A percentile compares a stretch with the other conserved stretches of the same genome.
These are phyloP conservation scores for Macrobrachium nipponense DNA, from an alignment of 1,140 invertebrate genomes.

Conservation along the genomic window DNA sequence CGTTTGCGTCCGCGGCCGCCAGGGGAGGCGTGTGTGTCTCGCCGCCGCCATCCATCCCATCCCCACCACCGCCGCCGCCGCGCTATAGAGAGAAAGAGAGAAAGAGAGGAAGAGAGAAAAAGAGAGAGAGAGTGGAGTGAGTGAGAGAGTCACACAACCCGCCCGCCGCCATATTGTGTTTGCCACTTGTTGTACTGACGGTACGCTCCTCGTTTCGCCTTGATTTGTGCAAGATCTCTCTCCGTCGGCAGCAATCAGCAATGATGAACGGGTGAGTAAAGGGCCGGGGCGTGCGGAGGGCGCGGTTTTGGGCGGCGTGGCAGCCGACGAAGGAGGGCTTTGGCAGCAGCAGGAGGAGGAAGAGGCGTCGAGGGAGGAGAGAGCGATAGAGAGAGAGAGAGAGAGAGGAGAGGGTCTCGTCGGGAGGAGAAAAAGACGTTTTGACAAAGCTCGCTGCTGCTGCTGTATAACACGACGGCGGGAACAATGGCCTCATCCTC, in stretches of 20 bases:
- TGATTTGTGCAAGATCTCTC: constrained; percentile 54
- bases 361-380: background rate
- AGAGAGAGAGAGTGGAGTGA: background rate
- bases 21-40: constrained; percentile 17
- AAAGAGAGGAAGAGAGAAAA: no score
- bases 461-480: constrained; percentile 33
- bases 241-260: constrained; percentile 34
- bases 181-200: constrained; percentile 55
- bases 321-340: no score
- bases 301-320: no score
- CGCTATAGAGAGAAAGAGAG: no score
- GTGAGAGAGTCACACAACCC: background rate
- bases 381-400: background rate
- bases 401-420: background rate
- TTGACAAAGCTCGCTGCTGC: background rate
- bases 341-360: background rate
- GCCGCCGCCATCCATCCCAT: no score
- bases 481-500: constrained; percentile 36
- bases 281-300: background rate
- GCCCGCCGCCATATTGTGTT: constrained; percentile 57
- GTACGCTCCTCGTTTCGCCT: constrained; percentile 44
- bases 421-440: background rate
- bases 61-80: no score
- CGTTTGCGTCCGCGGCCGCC: constrained; percentile 5
- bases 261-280: constrained; percentile 59